Conservation (phyloP, 2,113 vertebrate species). For the Heliornis fulica region DNA sequence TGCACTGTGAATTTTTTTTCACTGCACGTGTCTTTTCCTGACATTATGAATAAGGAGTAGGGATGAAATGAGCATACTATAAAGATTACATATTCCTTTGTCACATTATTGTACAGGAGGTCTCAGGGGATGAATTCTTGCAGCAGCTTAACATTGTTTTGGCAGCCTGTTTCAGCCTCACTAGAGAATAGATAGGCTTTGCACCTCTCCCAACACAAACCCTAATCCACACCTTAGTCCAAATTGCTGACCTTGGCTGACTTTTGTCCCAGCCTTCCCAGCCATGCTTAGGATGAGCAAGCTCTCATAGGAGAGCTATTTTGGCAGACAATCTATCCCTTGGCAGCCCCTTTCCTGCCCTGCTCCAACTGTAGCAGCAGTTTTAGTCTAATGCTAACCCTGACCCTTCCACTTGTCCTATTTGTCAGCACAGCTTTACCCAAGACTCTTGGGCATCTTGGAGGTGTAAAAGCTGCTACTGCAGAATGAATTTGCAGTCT, state of each 20-base stretch:
- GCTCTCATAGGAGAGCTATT: background rate
- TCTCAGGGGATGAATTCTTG: constrained; percentile 3
- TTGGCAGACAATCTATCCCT: background rate
- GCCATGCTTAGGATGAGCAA: background rate
- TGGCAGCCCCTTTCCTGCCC: background rate
- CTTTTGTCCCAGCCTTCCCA: background rate
- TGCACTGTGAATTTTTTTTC: background rate
- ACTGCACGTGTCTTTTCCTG: background rate
- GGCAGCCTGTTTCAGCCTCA: background rate
- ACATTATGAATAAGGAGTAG: background rate
- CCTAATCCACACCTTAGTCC: background rate
- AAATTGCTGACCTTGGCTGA: background rate
- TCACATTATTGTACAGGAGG: background rate
- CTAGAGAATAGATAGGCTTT: background rate
- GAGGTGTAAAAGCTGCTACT: background rate
- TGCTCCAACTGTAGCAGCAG: background rate
- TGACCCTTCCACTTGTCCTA: background rate
- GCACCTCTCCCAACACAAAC: background rate
- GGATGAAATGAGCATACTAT: background rate
- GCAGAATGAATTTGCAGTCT: background rate
- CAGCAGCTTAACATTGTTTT: background rate
- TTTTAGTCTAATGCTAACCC: background rate
- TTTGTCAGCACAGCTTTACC: background rate
- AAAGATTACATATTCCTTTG: background rate
- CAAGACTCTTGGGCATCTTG: background rate